Evolutionary conservation across 2,888 invertebrate genomes (phyloP), one percentile per base, ranked within the genome.

Genomic region (Thelaira solivaga): DNA sequence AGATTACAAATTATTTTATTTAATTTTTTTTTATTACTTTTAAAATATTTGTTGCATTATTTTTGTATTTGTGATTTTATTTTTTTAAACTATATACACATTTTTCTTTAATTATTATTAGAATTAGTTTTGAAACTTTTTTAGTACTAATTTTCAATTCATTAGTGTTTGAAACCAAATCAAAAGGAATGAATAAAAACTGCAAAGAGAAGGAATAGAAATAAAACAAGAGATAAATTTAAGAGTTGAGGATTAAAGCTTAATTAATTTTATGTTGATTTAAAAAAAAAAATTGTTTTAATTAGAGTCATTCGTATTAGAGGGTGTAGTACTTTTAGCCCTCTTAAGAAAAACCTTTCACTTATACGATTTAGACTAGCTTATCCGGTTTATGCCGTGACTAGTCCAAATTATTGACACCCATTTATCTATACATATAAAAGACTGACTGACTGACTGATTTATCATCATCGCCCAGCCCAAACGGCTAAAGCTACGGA

Each of bases 201-300:
- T 78, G 74, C 18, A 78, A 78, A 65, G 61, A 73, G 43, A 78
- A 41, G n/a, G n/a, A n/a, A n/a, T n/a, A n/a, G n/a, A n/a, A n/a
- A n/a, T n/a, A 13, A 65, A 55, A 16, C 62, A 10, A 22, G 13
- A 39, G 39, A 20, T 11, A 41, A 2, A 6, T 26, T 5, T 26
- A 26, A 5, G 26, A 6, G 26, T 26, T 26, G 26, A 5, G 4
- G n/a, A n/a, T n/a, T n/a, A n/a, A n/a, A n/a, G n/a, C n/a, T n/a
- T n/a, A n/a, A n/a, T n/a, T n/a, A n/a, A n/a, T n/a, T n/a, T n/a
- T n/a, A n/a, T n/a, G n/a, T n/a, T n/a, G n/a, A n/a, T n/a, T n/a
- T n/a, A n/a, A n/a, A n/a, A n/a, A n/a, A n/a, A n/a, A n/a, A n/a
- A n/a, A n/a, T n/a, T n/a, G n/a, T n/a, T n/a, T n/a, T n/a, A n/a